Base-by-base conservation (phyloP, 2,113 vertebrate species). In the Castor canadensis region DNA sequence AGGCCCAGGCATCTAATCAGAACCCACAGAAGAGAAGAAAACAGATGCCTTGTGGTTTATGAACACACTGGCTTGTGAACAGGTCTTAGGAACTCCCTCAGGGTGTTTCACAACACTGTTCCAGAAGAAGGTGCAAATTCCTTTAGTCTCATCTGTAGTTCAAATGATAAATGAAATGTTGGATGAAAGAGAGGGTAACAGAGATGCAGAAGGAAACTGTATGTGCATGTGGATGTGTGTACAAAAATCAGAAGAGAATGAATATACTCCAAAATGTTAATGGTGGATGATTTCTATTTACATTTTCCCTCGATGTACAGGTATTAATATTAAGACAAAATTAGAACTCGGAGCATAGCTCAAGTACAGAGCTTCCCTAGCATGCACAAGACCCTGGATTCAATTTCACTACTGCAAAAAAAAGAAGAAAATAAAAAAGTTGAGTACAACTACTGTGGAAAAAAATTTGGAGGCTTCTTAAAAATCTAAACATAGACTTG, bases 11-110 rank as follows among this genome's bases (percentile, higher is more conserved):
- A 79, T 6, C 77, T 86, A 88, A 67, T 79, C 13, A 67, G 66
- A 91, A 72, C 76, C 38, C n/a, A 88, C 83, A 22, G 38, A 77
- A 84, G 69, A 49, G 28, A 82, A 54, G 30, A 91, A 91, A 88
- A 84, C 8, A 66, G 12, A 75, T 38, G 40, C 10, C n/a, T n/a
- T n/a, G n/a, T n/a, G 35, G n/a, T n/a, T 47, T 67, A 52, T 60
- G 22, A 58, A 87, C 26, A 81, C 12, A 45, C 16, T 69, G 24
- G 22, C 43, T 58, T 79, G 40, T 71, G 32, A 64, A 64, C 45
- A 60, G 22, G 60, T 62, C 2, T 38, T 52, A 73, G 32, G 32
- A 92, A 69, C 0, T 35, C 73, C 24, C 3, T 45, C 3, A 5
- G 5, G 10, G 30, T 1, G 69, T 93, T 73, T 40, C 45, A 79